phyloP scores from a whole-genome alignment of 2,888 invertebrate genomes.

The Mythimna ferrago region DNA sequence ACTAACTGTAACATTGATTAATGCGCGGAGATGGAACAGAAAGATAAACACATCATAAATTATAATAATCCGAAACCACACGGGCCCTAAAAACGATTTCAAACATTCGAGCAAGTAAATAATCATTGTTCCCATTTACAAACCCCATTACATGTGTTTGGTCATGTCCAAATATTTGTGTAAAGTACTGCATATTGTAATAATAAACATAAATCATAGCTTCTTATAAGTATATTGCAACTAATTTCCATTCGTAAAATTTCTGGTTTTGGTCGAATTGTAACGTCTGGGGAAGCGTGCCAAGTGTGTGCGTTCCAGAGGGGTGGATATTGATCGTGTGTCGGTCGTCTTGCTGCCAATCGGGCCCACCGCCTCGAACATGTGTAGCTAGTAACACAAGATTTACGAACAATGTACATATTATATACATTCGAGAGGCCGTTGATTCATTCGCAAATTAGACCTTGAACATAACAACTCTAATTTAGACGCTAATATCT shows the following conservation, averaged over 20 bases:
- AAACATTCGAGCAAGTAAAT: slow-evolving; percentile 25
- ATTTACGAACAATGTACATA: slow-evolving; percentile 21
- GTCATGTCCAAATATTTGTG: slow-evolving; percentile 47
- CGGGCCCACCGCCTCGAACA: slow-evolving; percentile 18
- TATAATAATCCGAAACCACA: slow-evolving; percentile 11
- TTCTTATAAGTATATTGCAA: slow-evolving; percentile 15
- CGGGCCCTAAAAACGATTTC: slow-evolving; percentile 9
- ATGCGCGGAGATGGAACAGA: slow-evolving; percentile 46
- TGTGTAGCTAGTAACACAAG: slow-evolving; percentile 20
- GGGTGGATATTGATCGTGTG: slow-evolving; percentile 52
- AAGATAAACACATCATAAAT: slow-evolving; percentile 55
- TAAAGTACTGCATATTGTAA: slow-evolving; percentile 28
- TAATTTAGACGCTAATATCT: slow-evolving; percentile 42
- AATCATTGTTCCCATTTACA: slow-evolving; percentile 33
- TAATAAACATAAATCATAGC: slow-evolving; percentile 46
- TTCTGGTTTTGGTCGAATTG: slow-evolving; percentile 34
- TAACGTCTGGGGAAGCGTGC: slow-evolving; percentile 45
- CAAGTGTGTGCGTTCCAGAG: slow-evolving; percentile 37
- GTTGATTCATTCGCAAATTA: slow-evolving; percentile 51
- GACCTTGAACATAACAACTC: slow-evolving; percentile 53
- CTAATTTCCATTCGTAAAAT: slow-evolving; percentile 25
- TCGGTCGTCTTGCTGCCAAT: slow-evolving; percentile 15
- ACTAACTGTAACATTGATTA: slow-evolving; percentile 55
- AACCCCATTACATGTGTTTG: slow-evolving; percentile 39
- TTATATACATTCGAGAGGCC: slow-evolving; percentile 14